Base-by-base conservation (phyloP, 2,797 vertebrate species). In the Alcedo quadribrachys region DNA sequence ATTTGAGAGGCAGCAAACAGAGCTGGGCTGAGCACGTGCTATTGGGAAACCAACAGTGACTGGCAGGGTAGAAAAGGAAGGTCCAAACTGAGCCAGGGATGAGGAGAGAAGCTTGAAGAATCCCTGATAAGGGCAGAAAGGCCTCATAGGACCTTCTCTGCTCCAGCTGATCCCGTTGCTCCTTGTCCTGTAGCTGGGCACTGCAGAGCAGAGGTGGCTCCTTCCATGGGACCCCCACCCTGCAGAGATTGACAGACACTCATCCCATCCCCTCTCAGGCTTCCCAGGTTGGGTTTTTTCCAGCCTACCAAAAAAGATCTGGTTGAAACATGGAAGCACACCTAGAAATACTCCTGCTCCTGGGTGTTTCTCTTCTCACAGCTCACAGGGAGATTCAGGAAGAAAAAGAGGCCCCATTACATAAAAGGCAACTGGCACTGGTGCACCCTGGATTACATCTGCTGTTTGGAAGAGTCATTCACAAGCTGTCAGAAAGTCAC, bases 401-500 rank as follows among this genome's bases (percentile, higher is more conserved):
- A 80, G 68, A 85, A 74, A 58, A 45, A 87, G 3, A 74, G 79
- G 75, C 75, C 74, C 21, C 35, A 30, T 75, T 90, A 70, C 65
- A 42, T 24, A 35, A 30, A 68, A 89, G 77, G 76, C 66, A 93
- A 73, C 24, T 62, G 80, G 73, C 35, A 30, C 37, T 55, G 77
- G 33, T 62, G 5, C 12, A 62, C 61, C 85, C 87, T 19, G 67
- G 66, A 48, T 57, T 85, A 48, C 85, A 91, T 75, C 79, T 91
- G 91, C 94, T 91, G n/a, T 54, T 35, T 45, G 69, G 57, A 68
- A 16, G 55, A 77, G 85, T 25, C n/a, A 40, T n/a, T 88, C 77
- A 66, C 46, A 33, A 62, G 82, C 65, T 93, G 94, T 90, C 94
- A 95, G 12, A 46, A 81, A 94, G 85, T 66, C 63, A 58, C 93